A percentile compares a stretch with the other conserved stretches of the same genome.
phyloP scores from a whole-genome alignment of 2,797 vertebrate species.

The Gallirallus australis region DNA sequence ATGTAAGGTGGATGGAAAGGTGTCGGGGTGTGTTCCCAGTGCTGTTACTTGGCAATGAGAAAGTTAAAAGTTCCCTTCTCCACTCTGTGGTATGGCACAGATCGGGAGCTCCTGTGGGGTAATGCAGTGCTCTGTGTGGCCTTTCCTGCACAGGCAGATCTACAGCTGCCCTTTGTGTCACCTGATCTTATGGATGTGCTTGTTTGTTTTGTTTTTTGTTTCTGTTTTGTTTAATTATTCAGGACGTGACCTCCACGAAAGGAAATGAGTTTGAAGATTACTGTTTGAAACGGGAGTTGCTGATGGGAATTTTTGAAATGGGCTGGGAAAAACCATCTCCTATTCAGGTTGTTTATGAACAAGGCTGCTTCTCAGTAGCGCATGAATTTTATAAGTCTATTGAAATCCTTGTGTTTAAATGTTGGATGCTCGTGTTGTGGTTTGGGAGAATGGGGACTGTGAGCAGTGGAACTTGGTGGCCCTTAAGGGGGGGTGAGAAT shows the following conservation, averaged over 20 bases:
- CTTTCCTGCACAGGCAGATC: not conserved
- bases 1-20: not conserved
- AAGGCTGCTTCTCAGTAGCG: not conserved
- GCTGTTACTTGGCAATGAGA: not conserved
- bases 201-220: not conserved
- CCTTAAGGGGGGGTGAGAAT: not conserved
- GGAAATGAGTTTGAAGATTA: slow-evolving; percentile 99
- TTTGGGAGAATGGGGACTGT: not conserved
- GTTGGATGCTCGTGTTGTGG: fast-evolving
- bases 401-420: not conserved
- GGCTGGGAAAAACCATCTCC: slow-evolving; percentile 99
- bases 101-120: not conserved
- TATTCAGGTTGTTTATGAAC: slow-evolving; percentile 88
- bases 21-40: not conserved
- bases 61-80: not conserved
- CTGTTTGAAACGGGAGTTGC: slow-evolving; percentile 97
- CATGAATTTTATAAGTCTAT: not conserved
- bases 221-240: slow-evolving; percentile 20
- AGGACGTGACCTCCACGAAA: slow-evolving; percentile 99
- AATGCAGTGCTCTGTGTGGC: not conserved
- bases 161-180: not conserved
- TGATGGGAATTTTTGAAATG: slow-evolving; percentile 99
- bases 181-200: not conserved
- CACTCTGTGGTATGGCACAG: fast-evolving
- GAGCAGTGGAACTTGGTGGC: fast-evolving